Evolutionary conservation across 2,797 vertebrate genomes (phyloP).

Genomic region (Spizella passerina): DNA sequence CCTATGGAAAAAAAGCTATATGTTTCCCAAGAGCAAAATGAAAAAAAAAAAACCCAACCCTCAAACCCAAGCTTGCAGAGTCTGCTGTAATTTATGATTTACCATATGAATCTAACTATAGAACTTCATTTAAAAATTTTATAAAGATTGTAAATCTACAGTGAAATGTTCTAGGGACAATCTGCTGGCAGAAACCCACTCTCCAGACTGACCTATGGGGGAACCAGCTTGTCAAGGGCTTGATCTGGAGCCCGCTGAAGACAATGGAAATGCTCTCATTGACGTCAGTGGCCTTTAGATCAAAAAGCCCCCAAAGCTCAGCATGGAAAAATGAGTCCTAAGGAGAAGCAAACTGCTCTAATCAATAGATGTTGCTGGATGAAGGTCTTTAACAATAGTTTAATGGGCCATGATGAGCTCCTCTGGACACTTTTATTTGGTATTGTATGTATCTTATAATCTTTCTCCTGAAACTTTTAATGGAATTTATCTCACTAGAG

Average conservation of each 20-base stretch:
- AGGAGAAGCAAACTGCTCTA: conserved; percentile 40
- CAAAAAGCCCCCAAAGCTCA: conserved; percentile 54
- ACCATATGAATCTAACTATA: conserved; percentile 65
- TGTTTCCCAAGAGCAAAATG: not conserved
- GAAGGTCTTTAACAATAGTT: conserved; percentile 37
- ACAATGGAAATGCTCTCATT: conserved; percentile 53
- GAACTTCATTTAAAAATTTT: conserved; percentile 63
- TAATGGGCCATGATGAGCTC: conserved; percentile 28
- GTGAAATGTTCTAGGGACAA: conserved; percentile 52
- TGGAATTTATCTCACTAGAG: conserved; percentile 63
- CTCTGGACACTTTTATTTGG: conserved; percentile 41
- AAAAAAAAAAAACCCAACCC: not conserved
- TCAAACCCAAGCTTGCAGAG: conserved; percentile 17
- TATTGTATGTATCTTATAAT: conserved; percentile 29
- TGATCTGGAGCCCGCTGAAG: conserved; percentile 34
- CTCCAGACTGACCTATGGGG: conserved; percentile 50
- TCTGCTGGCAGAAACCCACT: conserved; percentile 44
- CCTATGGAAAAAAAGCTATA: conserved; percentile 20
- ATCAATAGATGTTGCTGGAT: conserved; percentile 31
- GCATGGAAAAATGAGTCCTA: conserved; percentile 34
- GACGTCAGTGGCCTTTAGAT: conserved; percentile 64
- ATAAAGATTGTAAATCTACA: conserved; percentile 68
- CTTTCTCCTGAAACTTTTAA: conserved; percentile 57
- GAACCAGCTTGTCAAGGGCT: conserved; percentile 33
- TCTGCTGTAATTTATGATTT: conserved; percentile 66